Percentiles rank a stretch among this genome's conserved stretches.
Evolutionary conservation across 2,113 vertebrate genomes (phyloP).

Genomic region (Rhizomys pruinosus): DNA sequence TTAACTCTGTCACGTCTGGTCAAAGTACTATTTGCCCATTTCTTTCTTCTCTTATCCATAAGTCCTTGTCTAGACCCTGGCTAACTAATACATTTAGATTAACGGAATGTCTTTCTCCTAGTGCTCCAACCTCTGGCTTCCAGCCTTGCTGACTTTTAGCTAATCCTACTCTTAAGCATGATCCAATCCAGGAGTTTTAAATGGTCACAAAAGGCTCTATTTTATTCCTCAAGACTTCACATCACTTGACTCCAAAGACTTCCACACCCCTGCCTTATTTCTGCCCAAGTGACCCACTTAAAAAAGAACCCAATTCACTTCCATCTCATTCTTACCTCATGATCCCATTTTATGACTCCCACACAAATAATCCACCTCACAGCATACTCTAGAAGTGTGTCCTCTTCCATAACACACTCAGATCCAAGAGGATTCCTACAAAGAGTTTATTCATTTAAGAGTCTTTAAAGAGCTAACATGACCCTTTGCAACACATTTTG

Average conservation of each 20-base stretch:
- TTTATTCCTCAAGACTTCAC: constrained; percentile 54
- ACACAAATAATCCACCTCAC: neutral
- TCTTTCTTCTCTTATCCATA: constrained; percentile 54
- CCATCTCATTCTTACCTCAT: constrained; percentile 7
- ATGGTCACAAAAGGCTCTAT: constrained; percentile 24
- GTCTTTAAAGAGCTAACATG: neutral
- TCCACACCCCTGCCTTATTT: neutral
- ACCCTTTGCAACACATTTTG: neutral
- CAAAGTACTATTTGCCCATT: neutral
- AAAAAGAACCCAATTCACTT: neutral
- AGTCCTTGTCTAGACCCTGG: constrained; percentile 68
- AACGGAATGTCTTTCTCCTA: constrained; percentile 58
- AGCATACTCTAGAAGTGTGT: accelerated
- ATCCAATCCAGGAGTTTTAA: constrained; percentile 63
- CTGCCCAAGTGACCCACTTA: neutral
- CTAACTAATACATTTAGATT: constrained; percentile 71
- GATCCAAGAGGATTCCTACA: neutral
- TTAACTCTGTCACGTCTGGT: constrained; percentile 17
- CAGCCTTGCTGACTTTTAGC: constrained; percentile 52
- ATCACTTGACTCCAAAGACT: constrained; percentile 46
- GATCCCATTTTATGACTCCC: neutral
- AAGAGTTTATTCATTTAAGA: neutral
- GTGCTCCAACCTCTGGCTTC: constrained; percentile 56
- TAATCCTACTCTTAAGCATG: constrained; percentile 68
- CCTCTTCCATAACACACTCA: no score